Conservation (phyloP, 2,888 invertebrate genomes). For the Drosophila nr. perissopoda region DNA sequence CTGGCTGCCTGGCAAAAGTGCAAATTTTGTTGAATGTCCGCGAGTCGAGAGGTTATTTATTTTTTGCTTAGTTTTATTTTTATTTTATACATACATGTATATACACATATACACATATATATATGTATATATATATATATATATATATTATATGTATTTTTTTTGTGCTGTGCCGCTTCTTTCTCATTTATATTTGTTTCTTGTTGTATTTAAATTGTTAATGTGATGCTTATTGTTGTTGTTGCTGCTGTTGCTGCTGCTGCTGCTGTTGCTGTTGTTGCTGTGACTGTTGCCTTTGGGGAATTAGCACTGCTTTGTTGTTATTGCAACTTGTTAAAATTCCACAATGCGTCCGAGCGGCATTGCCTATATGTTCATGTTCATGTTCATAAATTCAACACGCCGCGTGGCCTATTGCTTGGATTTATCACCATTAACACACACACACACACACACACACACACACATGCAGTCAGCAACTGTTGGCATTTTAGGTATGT, state of each 20-base stretch:
- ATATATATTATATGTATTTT: constrained; percentile 34
- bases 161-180: constrained; percentile 39
- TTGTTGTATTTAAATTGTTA: constrained; percentile 79
- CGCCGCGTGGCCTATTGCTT: constrained; percentile 39
- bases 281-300: constrained; percentile 64
- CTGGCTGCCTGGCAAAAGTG: constrained; percentile 64
- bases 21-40: constrained; percentile 68
- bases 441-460: constrained; percentile 16
- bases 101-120: background rate
- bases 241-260: constrained; percentile 26
- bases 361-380: constrained; percentile 35
- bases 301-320: constrained; percentile 76
- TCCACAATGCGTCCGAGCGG: constrained; percentile 58
- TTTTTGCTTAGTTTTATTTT: constrained; percentile 28
- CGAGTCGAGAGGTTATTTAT: constrained; percentile 24
- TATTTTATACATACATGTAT: constrained; percentile 13
- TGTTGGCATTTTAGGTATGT: constrained; percentile 1
- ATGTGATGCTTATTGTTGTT: constrained; percentile 58
- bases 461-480: background rate
- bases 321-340: constrained; percentile 78
- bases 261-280: constrained; percentile 39
- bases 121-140: background rate
- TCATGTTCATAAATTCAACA: constrained; percentile 74
- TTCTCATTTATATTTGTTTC: constrained; percentile 68
- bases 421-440: constrained; percentile 38